Evolutionary conservation across 2,797 vertebrate species (phyloP).

Genomic region (Karalla daura): DNA sequence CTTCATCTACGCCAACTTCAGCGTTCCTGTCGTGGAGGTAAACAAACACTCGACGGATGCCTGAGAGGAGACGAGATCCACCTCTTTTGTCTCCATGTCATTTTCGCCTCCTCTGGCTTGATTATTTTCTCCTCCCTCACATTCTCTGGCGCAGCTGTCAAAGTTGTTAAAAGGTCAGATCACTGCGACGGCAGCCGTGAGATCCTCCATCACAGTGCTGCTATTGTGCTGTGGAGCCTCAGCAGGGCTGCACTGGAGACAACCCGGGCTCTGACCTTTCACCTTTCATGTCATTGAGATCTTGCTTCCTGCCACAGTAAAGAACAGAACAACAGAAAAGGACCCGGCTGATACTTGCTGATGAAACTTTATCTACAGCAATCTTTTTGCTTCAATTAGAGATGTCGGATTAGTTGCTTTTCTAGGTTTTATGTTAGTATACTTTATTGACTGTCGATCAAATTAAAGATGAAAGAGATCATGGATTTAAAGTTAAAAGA

Average conservation of each 20-base stretch:
- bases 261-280: conserved; percentile 37
- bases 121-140: conserved; percentile 21
- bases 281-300: conserved; percentile 34
- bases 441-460: background rate
- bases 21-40: conserved; percentile 92
- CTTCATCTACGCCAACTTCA: conserved; percentile 95
- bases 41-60: conserved; percentile 61
- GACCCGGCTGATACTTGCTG: background rate
- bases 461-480: background rate
- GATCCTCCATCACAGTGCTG: conserved; percentile 31
- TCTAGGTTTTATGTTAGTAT: background rate
- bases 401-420: background rate
- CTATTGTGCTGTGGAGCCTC: conserved; percentile 26
- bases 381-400: no score
- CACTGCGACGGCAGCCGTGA: conserved; percentile 15
- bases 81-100: conserved; percentile 9
- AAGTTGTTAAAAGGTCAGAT: conserved; percentile 39
- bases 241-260: conserved; percentile 31
- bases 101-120: conserved; percentile 34
- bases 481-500: background rate
- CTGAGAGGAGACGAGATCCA: conserved; percentile 8
- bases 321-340: conserved; percentile 1
- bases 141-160: conserved; percentile 46
- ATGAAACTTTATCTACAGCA: no score
- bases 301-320: conserved; percentile 27